Base-by-base conservation (phyloP, 1,140 invertebrate species). In the Bombus pascuorum region DNA sequence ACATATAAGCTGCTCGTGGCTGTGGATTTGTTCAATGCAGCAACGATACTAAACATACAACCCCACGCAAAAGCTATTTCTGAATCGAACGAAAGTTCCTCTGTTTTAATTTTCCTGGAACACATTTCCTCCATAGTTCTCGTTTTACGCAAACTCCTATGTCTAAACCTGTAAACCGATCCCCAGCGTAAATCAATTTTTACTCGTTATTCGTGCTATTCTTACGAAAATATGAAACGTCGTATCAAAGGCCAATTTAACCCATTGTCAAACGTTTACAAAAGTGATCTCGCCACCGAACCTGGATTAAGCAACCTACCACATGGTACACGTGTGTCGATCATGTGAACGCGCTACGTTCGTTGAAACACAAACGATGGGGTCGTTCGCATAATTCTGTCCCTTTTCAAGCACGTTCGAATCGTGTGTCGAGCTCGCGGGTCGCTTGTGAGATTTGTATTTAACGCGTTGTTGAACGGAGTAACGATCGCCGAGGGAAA, bases 371-470 rank as follows among this genome's bases (percentile, higher is more conserved):
- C 32, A 73, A 81, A 47, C 75, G 68, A 62, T 12, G 68, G 25
- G 42, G 18, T 12, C 12, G 10, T 32, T n/a, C 34, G 81, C 12
- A 12, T 25, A 22, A 15, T 22, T n/a, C 9, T 42, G 62, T 66
- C 34, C 37, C n/a, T 9, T 44, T 44, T 25, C n/a, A 34, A 62
- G 44, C 81, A 77, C 82, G 82, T 71, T 28, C 75, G 75, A 18
- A 32, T 4, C 37, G 82, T n/a, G 66, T 44, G 12, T 59, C 44
- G 66, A 22, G 22, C 59, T 53, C 72, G 25, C 62, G 39, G 72
- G 32, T 25, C 59, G 73, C 25, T n/a, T 65, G 32, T 12, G 47
- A 39, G 42, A 81, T 85, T 85, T 68, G 72, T 81, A 75, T 76
- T 86, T 86, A 62, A 80, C 79, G 32, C 47, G 15, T n/a, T 42